phyloP scores from a whole-genome alignment of 2,888 invertebrate species.

The Podabrus alpinus region DNA sequence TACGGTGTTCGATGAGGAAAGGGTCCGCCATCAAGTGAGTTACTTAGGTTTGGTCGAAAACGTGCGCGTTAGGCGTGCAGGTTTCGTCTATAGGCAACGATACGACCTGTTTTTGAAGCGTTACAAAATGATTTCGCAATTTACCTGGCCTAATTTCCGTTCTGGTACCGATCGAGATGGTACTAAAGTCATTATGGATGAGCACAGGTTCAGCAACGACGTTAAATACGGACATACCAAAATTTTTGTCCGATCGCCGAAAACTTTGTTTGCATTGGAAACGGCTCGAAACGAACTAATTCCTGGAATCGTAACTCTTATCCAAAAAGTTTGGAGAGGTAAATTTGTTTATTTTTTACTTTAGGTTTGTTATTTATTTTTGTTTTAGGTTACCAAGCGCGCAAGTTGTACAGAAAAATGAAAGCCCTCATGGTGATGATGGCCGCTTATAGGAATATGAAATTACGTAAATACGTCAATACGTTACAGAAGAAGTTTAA shows the following conservation, averaged over 20 bases:
- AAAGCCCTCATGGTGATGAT: slow-evolving; percentile 83
- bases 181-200: slow-evolving; percentile 80
- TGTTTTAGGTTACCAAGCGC: slow-evolving; percentile 54
- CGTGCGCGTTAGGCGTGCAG: slow-evolving; percentile 92
- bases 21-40: slow-evolving; percentile 73
- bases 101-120: slow-evolving; percentile 91
- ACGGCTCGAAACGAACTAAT: slow-evolving; percentile 83
- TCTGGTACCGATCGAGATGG: slow-evolving; percentile 80
- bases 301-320: slow-evolving; percentile 86
- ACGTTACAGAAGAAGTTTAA: slow-evolving; percentile 67
- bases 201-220: slow-evolving; percentile 76
- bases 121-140: slow-evolving; percentile 96
- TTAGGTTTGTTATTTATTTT: not conserved
- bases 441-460: slow-evolving; percentile 78
- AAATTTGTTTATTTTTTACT: not conserved
- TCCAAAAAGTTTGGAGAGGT: slow-evolving; percentile 95
- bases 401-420: slow-evolving; percentile 82
- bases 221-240: slow-evolving; percentile 96
- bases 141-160: slow-evolving; percentile 96
- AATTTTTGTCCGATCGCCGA: slow-evolving; percentile 91
- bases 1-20: slow-evolving; percentile 80
- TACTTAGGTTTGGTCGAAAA: slow-evolving; percentile 95
- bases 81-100: slow-evolving; percentile 94
- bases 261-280: slow-evolving; percentile 88
- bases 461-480: slow-evolving; percentile 72